Percentiles rank a stretch among this genome's conserved stretches.
These are phyloP conservation scores for Hedya salicella DNA, from an alignment of 2,888 invertebrate species.

Conservation along the genomic window DNA sequence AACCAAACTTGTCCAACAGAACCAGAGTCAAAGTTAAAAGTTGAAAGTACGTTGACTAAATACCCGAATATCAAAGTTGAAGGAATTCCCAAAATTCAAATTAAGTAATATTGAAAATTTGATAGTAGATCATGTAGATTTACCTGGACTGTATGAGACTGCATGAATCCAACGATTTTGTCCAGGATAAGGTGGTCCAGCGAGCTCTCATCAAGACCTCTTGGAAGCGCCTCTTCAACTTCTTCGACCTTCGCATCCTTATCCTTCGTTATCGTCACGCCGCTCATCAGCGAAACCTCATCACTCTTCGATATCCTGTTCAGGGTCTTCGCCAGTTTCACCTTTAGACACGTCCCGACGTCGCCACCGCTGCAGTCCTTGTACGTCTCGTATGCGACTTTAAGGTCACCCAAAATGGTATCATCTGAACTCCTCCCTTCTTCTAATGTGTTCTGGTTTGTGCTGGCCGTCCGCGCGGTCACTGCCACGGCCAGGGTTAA, in stretches of 20 bases:
- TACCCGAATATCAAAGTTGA: too few relatives aligned
- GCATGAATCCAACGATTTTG: conserved; percentile 89
- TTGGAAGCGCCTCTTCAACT: conserved; percentile 89
- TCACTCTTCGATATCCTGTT: conserved; percentile 89
- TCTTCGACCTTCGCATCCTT: conserved; percentile 75
- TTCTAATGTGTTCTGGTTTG: conserved; percentile 76
- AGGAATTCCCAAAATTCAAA: too few relatives aligned
- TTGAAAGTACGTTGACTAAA: too few relatives aligned
- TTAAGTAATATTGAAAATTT: not conserved
- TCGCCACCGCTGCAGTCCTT: conserved; percentile 91
- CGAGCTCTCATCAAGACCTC: conserved; percentile 89
- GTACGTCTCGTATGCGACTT: conserved; percentile 91
- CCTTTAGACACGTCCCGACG: conserved; percentile 90
- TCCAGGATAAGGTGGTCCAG: conserved; percentile 91
- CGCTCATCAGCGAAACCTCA: conserved; percentile 88
- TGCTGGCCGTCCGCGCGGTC: conserved; percentile 81
- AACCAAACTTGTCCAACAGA: too few relatives aligned
- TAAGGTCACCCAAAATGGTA: conserved; percentile 87
- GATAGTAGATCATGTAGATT: not conserved
- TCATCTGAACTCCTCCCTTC: conserved; percentile 77
- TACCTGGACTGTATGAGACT: conserved; percentile 92
- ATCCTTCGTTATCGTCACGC: conserved; percentile 90
- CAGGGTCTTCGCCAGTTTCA: conserved; percentile 91
- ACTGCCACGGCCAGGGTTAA: conserved; percentile 82
- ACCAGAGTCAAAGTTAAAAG: too few relatives aligned